Evolutionary conservation across 2,888 invertebrate genomes (phyloP), one percentile per base, ranked within the genome.

Genomic region (Balanococcus diminutus): DNA sequence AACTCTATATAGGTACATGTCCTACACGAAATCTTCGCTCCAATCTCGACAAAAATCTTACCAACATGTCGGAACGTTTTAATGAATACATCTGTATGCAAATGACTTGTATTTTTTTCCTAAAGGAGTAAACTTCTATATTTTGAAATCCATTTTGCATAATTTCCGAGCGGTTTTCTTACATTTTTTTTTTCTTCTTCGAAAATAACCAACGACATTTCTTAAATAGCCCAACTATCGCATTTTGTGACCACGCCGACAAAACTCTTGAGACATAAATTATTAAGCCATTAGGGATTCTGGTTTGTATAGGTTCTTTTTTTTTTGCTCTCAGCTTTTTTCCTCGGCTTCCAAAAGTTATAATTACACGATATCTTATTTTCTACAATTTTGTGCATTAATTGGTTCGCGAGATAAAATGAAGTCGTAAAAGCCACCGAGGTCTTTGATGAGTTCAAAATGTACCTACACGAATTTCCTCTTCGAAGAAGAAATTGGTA

Each of bases 21-120:
- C n/a, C n/a, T n/a, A 36, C 4, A 36, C 42, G 19, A 28, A 67
- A 67, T 67, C 61, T 67, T 25, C 11, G 11, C 32, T 67, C 9
- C 1, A 67, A 67, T 67, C 67, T 67, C 67, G 9, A n/a, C n/a
- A 51, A 51, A 51, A 42, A n/a, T 51, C 51, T 51, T 19, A 51
- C 61, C 61, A 67, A 25, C 22, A 67, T 67, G 61, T 67, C 28
- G 61, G 61, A 67, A 67, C 75, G 75, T 16, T 32, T 75, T 75
- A 75, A 75, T 75, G 32, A 75, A 36, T 75, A 75, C 75, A 75
- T 75, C 75, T 75, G 32, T 75, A 75, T 75, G 75, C 75, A 32
- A 75, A 75, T 75, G 75, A 75, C 28, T 32, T 75, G 14, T 67
- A 25, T 67, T 67, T 67, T 28, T 2, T 28, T 19, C 19, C 4